These are phyloP conservation scores for Onychomys leucogaster DNA, from an alignment of 2,797 vertebrate genomes.

Conservation along the genomic window DNA sequence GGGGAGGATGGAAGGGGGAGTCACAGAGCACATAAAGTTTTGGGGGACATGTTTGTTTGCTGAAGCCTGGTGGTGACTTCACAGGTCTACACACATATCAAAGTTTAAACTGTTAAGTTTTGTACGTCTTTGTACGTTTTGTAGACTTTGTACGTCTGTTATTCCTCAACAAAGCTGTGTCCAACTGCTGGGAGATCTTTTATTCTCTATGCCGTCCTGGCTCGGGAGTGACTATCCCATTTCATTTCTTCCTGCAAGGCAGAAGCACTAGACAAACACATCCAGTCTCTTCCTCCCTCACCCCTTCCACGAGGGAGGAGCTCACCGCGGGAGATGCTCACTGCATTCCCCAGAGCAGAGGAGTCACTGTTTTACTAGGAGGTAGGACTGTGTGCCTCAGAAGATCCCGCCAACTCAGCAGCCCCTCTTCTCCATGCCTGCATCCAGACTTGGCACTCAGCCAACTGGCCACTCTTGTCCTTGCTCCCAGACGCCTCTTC, in stretches of 20 bases:
- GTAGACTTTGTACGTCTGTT: background rate
- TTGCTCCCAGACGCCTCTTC: background rate
- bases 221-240: background rate
- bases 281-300: background rate
- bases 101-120: slow-evolving; percentile 2
- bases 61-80: background rate
- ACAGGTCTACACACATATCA: background rate
- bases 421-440: background rate
- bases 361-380: background rate
- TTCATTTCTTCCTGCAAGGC: background rate
- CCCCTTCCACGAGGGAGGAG: background rate
- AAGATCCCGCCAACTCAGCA: background rate
- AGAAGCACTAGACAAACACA: background rate
- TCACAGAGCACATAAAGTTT: background rate
- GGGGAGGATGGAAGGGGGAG: background rate
- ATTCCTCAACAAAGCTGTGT: slow-evolving; percentile 34
- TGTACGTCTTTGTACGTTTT: no score
- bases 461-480: background rate
- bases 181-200: background rate
- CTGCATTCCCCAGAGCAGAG: background rate
- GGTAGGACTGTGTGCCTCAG: background rate
- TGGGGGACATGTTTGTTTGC: background rate
- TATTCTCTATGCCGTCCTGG: background rate
- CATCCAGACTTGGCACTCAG: background rate
- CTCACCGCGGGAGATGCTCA: no score